Evolutionary conservation across 2,888 invertebrate genomes (phyloP).

Genomic region (Orthosia cruda): DNA sequence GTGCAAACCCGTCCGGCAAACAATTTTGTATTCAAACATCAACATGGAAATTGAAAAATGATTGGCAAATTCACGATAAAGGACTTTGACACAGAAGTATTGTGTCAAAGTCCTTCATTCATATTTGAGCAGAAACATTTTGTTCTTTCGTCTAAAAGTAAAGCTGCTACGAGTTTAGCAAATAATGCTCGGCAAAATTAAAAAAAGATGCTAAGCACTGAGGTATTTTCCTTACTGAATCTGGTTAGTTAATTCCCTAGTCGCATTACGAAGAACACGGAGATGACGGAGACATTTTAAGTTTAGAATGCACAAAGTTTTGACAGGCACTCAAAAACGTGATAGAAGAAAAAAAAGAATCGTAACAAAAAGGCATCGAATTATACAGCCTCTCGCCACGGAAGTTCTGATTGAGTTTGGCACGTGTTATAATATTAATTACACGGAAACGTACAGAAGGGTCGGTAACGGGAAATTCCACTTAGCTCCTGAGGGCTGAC

Average conservation of each 20-base stretch:
- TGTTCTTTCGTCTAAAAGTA: constrained; percentile 3
- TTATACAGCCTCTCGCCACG: constrained; percentile 24
- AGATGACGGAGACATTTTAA: constrained; percentile 29
- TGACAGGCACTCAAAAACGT: constrained; percentile 6
- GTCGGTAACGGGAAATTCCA: constrained; percentile 56
- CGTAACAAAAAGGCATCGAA: constrained; percentile 28
- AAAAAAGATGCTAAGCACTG: constrained; percentile 33
- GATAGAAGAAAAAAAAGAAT: constrained; percentile 30
- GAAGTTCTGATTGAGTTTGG: constrained; percentile 49
- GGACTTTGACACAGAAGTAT: constrained; percentile 3
- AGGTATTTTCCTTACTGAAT: constrained; percentile 22
- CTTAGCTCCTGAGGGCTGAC: constrained; percentile 24
- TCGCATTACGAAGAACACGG: constrained; percentile 9
- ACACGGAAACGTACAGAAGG: constrained; percentile 51
- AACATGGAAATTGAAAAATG: constrained; percentile 42
- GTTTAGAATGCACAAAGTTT: constrained; percentile 33
- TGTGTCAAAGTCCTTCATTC: too few relatives aligned
- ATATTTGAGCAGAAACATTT: too few relatives aligned
- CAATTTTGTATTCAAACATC: constrained; percentile 26
- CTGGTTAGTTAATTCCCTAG: constrained; percentile 26
- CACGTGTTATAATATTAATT: constrained; percentile 60
- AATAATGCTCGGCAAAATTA: constrained; percentile 18
- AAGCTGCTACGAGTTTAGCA: constrained; percentile 6
- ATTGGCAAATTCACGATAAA: constrained; percentile 12
- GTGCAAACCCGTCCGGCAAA: too few relatives aligned